A percentile compares a stretch with the other conserved stretches of the same genome.
These are phyloP conservation scores for Helarctos malayanus DNA, from an alignment of 2,797 vertebrate species.

Conservation along the genomic window DNA sequence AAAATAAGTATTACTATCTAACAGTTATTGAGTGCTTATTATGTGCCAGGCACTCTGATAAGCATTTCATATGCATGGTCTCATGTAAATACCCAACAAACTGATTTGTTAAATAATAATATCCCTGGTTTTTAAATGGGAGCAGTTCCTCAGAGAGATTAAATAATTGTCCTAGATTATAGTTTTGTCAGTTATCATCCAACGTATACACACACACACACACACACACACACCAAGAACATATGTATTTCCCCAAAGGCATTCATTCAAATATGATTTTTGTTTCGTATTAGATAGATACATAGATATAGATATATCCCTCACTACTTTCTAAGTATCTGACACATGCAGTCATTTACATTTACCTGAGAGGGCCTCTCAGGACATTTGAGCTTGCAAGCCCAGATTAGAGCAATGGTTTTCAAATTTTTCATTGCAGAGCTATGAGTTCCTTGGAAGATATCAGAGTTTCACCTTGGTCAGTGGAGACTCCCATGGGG, in stretches of 20 bases:
- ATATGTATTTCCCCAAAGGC: neutral
- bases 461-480: neutral
- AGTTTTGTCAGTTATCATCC: neutral
- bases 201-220: neutral
- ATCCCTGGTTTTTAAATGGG: neutral
- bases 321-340: neutral
- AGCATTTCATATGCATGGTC: neutral
- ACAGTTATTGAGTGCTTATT: neutral
- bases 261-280: neutral
- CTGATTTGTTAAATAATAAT: neutral
- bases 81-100: slow-evolving; percentile 13
- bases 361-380: neutral
- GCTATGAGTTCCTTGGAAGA: neutral
- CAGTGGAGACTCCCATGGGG: neutral
- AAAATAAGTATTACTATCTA: neutral
- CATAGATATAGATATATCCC: no score
- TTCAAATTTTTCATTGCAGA: neutral
- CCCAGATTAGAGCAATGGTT: neutral
- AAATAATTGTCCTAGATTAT: neutral
- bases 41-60: neutral
- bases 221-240: neutral
- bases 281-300: neutral
- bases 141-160: neutral
- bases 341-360: neutral
- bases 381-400: neutral